A percentile compares a stretch with the other conserved stretches of the same genome.
These are phyloP conservation scores for Deroptyus accipitrinus DNA, from an alignment of 2,113 vertebrate species.

Conservation along the genomic window DNA sequence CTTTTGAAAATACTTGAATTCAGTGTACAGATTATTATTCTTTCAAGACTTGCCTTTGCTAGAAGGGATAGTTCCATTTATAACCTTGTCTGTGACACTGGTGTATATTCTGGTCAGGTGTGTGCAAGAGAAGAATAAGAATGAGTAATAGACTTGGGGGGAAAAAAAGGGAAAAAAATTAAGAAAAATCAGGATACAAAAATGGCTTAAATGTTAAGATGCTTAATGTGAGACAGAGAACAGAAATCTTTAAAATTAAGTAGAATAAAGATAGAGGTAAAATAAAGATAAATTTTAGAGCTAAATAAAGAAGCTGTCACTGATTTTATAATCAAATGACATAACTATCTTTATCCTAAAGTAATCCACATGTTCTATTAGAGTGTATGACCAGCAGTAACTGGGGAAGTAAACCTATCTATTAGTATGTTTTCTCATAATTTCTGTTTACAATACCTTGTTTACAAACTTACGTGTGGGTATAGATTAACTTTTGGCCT, in stretches of 20 bases:
- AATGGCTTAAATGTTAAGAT: not conserved
- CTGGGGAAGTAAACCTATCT: not conserved
- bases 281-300: too few species aligned
- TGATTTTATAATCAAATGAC: not conserved
- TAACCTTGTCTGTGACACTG: not conserved
- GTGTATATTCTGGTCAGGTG: not conserved
- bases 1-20: conserved; percentile 7
- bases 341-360: not conserved
- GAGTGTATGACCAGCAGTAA: not conserved
- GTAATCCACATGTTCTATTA: not conserved
- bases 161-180: not conserved
- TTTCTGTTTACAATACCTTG: not conserved
- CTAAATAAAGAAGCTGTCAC: not conserved
- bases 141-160: not conserved
- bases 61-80: not conserved
- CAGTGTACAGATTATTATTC: not conserved
- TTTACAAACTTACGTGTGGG: not conserved
- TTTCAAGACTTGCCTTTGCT: not conserved
- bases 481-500: not conserved
- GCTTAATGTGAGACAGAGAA: not conserved
- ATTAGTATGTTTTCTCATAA: not conserved
- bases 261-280: not conserved
- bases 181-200: not conserved
- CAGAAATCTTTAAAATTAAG: not conserved
- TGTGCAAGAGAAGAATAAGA: not conserved